Percentiles rank a stretch among this genome's conserved stretches.
phyloP scores from a whole-genome alignment of 1,140 invertebrate genomes.

The Drosophila lowei region DNA sequence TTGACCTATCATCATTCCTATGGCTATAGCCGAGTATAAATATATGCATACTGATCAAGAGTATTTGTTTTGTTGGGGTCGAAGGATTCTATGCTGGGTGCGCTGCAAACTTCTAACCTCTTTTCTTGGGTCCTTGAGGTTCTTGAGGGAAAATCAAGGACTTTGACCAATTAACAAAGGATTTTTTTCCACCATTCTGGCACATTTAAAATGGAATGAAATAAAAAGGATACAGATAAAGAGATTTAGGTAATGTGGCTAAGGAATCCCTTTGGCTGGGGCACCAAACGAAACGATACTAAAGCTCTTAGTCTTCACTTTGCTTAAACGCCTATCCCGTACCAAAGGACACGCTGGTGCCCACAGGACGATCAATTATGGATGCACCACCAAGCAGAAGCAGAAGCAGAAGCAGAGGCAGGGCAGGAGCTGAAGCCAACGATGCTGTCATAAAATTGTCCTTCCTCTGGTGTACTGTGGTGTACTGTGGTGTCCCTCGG shows the following conservation, averaged over 20 bases:
- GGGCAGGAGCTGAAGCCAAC: slow-evolving; percentile 10
- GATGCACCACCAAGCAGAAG: slow-evolving; percentile 47
- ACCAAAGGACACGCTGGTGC: slow-evolving; percentile 42
- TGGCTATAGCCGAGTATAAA: too few relatives aligned
- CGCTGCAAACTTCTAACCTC: not conserved
- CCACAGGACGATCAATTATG: slow-evolving; percentile 74
- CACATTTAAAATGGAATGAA: slow-evolving; percentile 34
- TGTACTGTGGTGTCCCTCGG: slow-evolving; percentile 1
- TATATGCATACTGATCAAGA: too few relatives aligned
- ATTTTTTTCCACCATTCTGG: slow-evolving; percentile 30
- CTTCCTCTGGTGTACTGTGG: slow-evolving; percentile 1
- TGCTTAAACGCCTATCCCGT: slow-evolving; percentile 52
- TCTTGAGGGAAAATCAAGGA: not conserved
- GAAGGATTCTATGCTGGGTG: too few relatives aligned
- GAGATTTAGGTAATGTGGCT: slow-evolving; percentile 22
- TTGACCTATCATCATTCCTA: too few relatives aligned
- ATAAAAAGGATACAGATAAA: slow-evolving; percentile 11
- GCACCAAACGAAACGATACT: slow-evolving; percentile 52
- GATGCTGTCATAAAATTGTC: slow-evolving; percentile 31
- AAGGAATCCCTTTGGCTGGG: slow-evolving; percentile 26
- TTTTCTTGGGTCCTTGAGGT: too few relatives aligned
- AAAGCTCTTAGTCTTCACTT: slow-evolving; percentile 54
- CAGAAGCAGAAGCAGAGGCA: slow-evolving; percentile 5
- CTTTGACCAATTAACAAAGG: slow-evolving; percentile 41
- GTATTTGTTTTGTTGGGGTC: too few relatives aligned